Evolutionary conservation across 2,797 vertebrate genomes (phyloP), one percentile per base, ranked within the genome.

Genomic region (Tamandua tetradactyla): DNA sequence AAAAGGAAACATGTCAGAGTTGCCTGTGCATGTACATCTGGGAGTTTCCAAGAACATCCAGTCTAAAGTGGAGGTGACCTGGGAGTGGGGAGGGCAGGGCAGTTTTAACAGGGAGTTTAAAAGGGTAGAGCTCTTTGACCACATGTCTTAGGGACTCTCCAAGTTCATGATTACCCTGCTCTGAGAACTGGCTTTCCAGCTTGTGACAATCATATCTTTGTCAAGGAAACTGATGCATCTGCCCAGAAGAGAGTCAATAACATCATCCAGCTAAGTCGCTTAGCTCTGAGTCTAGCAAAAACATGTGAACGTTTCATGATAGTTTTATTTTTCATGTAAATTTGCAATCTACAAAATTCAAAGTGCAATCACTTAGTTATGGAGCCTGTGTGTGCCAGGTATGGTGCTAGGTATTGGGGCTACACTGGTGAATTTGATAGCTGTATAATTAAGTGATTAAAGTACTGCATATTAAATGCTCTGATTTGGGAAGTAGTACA

Each of bases 391-490:
- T 47, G 9, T 1, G 14, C 22, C 57, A 2, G 32, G 55, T 30
- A 11, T 17, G 17, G 79, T 22, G 20, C 35, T 3, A 7, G 10
- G 32, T 42, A 15, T 1, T 59, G 23, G 23, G 40, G 79, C 2
- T 23, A 14, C n/a, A 0, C 25, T 4, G 44, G 7, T 3, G 17
- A 47, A 30, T 4, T 2, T 1, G 5, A 9, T 0, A 18, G 35
- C 32, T 69, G 10, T 22, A 49, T 4, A 55, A 30, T 13, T 0
- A 49, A 2, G 27, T 17, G 78, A 47, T 11, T 57, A 5, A 71
- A 30, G n/a, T 47, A 25, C 11, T 27, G 35, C 32, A 18, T 1
- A 2, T 3, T n/a, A 42, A 78, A 11, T 71, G 35, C 44, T 27
- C 9, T 0, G 47, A 17, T 35, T 7, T 7, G 25, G 74, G 66